Base-by-base conservation (phyloP, 1,140 invertebrate species). In the Lethrus apterus region DNA sequence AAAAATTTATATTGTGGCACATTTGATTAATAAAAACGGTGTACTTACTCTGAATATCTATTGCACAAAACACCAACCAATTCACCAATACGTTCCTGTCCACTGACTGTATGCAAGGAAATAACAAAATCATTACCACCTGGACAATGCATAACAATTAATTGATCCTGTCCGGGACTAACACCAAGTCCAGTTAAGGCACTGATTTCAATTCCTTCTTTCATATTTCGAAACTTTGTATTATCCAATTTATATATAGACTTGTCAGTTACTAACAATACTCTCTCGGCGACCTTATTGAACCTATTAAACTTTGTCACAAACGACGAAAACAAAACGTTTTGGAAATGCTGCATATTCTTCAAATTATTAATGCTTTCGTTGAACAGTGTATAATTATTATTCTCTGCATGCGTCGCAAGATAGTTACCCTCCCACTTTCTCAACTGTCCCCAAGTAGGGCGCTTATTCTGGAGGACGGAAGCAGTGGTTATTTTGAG, bases 351-450 rank as follows among this genome's bases (percentile, higher is more conserved):
- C 15, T 90, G 84, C 1, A 74, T 75, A 54, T 83, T 80, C 52
- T 79, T 80, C 32, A 91, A 63, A 47, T 79, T 82, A 48, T 75
- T 81, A 32, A 86, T 68, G 45, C 83, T 83, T 10, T 75, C 68
- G 40, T 78, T 80, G 66, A 81, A 92, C n/a, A 77, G 67, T 19
- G 78, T 68, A 35, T 76, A 81, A 31, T 79, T 78, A 19, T 78
- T 72, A 64, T 97, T 93, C 59, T 96, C 91, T 23, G 75, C 71
- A 19, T 78, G 73, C 32, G 77, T 72, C 1, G 81, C 74, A 15
- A 98, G 70, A 64, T 98, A 98, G 70, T 98, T 93, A 19, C 93
- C 93, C 51, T 84, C 75, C 94, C 95, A 98, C 48, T 80, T 77
- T 19, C 92, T 70, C 3, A 76, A 74, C 35, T 87, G 80, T 0